Conservation (phyloP, 1,140 invertebrate species). For the Agrypnia vestita region DNA sequence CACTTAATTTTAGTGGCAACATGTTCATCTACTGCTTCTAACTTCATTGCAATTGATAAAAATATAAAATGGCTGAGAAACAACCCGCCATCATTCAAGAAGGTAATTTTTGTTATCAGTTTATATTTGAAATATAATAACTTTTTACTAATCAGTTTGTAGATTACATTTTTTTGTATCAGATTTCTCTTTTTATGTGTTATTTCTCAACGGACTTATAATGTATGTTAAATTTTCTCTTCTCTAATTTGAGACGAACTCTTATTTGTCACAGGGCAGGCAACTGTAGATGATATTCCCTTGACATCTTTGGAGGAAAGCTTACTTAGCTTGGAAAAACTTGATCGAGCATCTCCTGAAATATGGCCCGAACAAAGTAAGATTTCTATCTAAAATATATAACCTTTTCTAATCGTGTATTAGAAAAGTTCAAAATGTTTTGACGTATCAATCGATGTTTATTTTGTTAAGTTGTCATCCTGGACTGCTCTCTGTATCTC, state of each 20-base stretch:
- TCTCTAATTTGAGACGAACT: constrained; percentile 51
- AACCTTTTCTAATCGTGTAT: background rate
- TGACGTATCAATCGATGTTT: constrained; percentile 29
- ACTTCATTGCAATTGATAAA: constrained; percentile 48
- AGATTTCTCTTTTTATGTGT: constrained; percentile 19
- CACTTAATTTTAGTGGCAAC: background rate
- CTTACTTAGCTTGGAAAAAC: constrained; percentile 88
- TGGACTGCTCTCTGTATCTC: constrained; percentile 17
- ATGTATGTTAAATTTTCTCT: constrained; percentile 27
- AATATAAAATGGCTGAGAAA: constrained; percentile 72
- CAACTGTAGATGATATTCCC: constrained; percentile 70
- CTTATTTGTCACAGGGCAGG: constrained; percentile 65
- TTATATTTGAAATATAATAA: background rate
- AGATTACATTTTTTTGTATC: background rate
- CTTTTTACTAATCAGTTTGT: background rate
- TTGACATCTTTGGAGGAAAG: constrained; percentile 78
- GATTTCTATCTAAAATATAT: constrained; percentile 56
- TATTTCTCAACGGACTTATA: constrained; percentile 8
- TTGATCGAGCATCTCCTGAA: constrained; percentile 92
- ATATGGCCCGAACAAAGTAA: constrained; percentile 96
- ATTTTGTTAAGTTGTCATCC: constrained; percentile 39
- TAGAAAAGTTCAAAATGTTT: constrained; percentile 17
- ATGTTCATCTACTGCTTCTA: constrained; percentile 20
- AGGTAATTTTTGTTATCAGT: constrained; percentile 53
- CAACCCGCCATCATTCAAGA: constrained; percentile 67